Base-by-base conservation (phyloP, 2,113 vertebrate genomes). In the Hassar affinis region DNA sequence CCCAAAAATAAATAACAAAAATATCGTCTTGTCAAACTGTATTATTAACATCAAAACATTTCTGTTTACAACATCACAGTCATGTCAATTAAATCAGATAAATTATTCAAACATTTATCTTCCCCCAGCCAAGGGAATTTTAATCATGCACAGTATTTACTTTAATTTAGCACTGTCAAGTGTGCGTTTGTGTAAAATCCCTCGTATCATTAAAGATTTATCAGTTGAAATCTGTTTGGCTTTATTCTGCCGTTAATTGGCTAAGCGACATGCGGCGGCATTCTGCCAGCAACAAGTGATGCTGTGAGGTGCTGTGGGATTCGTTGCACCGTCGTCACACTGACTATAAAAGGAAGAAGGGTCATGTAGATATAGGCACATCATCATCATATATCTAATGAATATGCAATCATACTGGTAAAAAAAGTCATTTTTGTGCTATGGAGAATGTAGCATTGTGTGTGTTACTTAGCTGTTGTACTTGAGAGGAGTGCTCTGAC, bases 171-270 rank as follows among this genome's bases (percentile, higher is more conserved):
- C 94, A 93, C 94, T 93, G 93, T 95, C 95, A 96, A 97, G 95
- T 95, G 94, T 96, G 95, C 93, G 93, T 96, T 96, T 96, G 93
- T 98, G 95, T 95, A 95, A 97, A 98, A 96, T 97, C 94, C 95
- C 96, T 94, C 90, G 95, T 95, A 97, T 96, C 96, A 97, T 98
- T 95, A 97, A 98, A 97, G 95, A 98, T 98, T 97, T 96, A 97
- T 98, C 93, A 95, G 95, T 94, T 94, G 89, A 96, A 97, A 96
- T 95, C 92, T 96, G 95, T 97, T 97, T 96, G 94, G 95, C 94
- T 91, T 95, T 96, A 96, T 96, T 95, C 93, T 91, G 85, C 90
- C 94, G 95, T 96, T 98, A 97, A 97, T 97, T 96, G 95, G 94
- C 89, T 92, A 89, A 94, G 88, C 93, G 94, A 93, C 94, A 91